These are phyloP conservation scores for Chrysotoxum bicinctum DNA, from an alignment of 2,888 invertebrate species.

Conservation along the genomic window DNA sequence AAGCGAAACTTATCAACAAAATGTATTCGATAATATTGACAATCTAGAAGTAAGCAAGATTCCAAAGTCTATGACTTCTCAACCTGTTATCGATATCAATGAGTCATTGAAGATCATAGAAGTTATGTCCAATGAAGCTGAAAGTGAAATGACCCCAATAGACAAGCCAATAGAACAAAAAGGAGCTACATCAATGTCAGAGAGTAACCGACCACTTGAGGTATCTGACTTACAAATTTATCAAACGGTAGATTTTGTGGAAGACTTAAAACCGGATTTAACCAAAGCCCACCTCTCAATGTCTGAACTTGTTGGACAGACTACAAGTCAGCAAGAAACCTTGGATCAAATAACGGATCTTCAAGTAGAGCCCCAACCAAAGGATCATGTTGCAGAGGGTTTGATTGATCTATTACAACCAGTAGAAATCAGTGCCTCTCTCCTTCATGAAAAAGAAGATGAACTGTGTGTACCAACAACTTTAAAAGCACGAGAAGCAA, in stretches of 20 bases:
- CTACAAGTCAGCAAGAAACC: slow-evolving; percentile 73
- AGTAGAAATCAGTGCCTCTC: slow-evolving; percentile 73
- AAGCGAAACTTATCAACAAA: slow-evolving; percentile 73
- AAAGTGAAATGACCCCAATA: slow-evolving; percentile 56
- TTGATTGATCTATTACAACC: slow-evolving; percentile 74
- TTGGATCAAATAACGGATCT: slow-evolving; percentile 74
- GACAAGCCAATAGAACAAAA: slow-evolving; percentile 35
- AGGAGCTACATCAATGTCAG: slow-evolving; percentile 59
- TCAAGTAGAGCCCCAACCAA: slow-evolving; percentile 62
- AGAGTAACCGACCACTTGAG: slow-evolving; percentile 74
- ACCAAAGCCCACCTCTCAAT: slow-evolving; percentile 74
- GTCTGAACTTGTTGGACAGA: slow-evolving; percentile 69
- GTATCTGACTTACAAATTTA: slow-evolving; percentile 74
- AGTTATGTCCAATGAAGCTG: slow-evolving; percentile 75
- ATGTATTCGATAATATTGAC: slow-evolving; percentile 74
- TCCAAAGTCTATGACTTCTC: slow-evolving; percentile 67
- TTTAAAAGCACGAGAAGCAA: slow-evolving; percentile 70
- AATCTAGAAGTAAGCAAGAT: slow-evolving; percentile 47
- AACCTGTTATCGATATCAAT: slow-evolving; percentile 51
- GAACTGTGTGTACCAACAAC: slow-evolving; percentile 49
- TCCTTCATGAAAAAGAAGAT: slow-evolving; percentile 77
- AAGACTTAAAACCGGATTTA: slow-evolving; percentile 65
- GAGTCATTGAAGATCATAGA: slow-evolving; percentile 75
- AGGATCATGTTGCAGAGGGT: slow-evolving; percentile 67
- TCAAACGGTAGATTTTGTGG: slow-evolving; percentile 73